A percentile compares a stretch with the other conserved stretches of the same genome.
Conservation (phyloP, 2,797 vertebrate species). For the Chloroceryle inda region DNA sequence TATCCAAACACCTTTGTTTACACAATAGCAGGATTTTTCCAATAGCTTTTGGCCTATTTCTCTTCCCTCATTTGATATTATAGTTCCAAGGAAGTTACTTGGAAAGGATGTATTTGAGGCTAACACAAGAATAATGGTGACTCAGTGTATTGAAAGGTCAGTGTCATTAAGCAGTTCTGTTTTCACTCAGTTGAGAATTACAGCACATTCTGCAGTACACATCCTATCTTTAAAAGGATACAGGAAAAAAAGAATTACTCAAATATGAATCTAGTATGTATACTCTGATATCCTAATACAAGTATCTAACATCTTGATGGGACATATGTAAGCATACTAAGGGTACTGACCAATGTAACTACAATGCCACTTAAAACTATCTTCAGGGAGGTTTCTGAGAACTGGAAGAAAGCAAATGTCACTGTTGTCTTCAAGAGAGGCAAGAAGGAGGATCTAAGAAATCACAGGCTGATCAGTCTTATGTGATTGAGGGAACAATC, state of each 20-base stretch:
- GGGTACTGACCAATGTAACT: background rate
- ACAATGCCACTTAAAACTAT: background rate
- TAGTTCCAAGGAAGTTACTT: conserved; percentile 41
- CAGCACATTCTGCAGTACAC: background rate
- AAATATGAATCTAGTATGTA: background rate
- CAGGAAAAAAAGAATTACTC: background rate
- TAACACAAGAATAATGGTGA: conserved; percentile 27
- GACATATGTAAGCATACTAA: background rate
- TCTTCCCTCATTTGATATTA: conserved; percentile 24
- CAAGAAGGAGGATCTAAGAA: background rate
- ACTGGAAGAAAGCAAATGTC: background rate
- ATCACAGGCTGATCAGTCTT: background rate
- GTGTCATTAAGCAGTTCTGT: conserved; percentile 41
- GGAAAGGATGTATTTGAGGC: background rate
- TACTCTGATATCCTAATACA: background rate
- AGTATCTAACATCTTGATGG: background rate
- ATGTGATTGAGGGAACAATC: background rate
- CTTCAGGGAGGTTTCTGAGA: background rate
- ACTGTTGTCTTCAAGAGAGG: background rate
- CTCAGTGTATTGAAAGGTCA: conserved; percentile 52
- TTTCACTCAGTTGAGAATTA: conserved; percentile 50
- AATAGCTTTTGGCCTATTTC: conserved; percentile 14
- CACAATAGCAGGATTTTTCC: conserved; percentile 28
- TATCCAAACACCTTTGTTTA: conserved; percentile 38
- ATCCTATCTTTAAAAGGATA: background rate